These are phyloP conservation scores for Drosophila neonasuta DNA, from an alignment of 2,888 invertebrate genomes.

Conservation along the genomic window DNA sequence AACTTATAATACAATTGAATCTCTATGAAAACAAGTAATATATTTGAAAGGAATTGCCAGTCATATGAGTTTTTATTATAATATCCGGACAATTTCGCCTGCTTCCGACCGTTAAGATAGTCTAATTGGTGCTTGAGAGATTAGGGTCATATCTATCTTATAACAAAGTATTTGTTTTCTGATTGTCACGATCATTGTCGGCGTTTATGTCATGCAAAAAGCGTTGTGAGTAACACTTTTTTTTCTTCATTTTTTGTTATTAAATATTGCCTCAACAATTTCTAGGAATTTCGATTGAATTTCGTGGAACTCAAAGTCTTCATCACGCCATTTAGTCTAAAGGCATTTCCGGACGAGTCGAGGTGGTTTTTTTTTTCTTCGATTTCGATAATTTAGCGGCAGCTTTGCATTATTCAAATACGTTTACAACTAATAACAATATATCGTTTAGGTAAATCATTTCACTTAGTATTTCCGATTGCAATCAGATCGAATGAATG, in stretches of 20 bases:
- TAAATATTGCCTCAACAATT: constrained; percentile 21
- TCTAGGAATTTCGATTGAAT: constrained; percentile 49
- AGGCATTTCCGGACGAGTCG: constrained; percentile 36
- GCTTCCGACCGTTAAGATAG: background rate
- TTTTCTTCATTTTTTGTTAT: background rate
- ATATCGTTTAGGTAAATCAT: background rate
- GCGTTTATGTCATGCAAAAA: constrained; percentile 18
- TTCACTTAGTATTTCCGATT: constrained; percentile 56
- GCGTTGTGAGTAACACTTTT: constrained; percentile 3
- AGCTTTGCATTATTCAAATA: constrained; percentile 11
- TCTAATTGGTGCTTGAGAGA: constrained; percentile 1
- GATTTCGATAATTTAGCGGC: background rate
- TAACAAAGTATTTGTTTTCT: constrained; percentile 29
- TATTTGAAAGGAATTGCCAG: too few relatives aligned
- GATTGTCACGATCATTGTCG: constrained; percentile 52
- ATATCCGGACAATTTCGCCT: background rate
- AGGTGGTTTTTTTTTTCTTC: background rate
- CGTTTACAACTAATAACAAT: background rate
- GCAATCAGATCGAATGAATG: constrained; percentile 25
- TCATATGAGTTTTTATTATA: background rate
- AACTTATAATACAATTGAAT: background rate
- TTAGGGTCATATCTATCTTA: constrained; percentile 14
- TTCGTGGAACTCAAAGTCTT: constrained; percentile 47
- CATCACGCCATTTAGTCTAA: constrained; percentile 5
- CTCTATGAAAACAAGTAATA: background rate